These are phyloP conservation scores for Phasianus colchicus DNA, from an alignment of 2,113 vertebrate genomes.

Conservation along the genomic window DNA sequence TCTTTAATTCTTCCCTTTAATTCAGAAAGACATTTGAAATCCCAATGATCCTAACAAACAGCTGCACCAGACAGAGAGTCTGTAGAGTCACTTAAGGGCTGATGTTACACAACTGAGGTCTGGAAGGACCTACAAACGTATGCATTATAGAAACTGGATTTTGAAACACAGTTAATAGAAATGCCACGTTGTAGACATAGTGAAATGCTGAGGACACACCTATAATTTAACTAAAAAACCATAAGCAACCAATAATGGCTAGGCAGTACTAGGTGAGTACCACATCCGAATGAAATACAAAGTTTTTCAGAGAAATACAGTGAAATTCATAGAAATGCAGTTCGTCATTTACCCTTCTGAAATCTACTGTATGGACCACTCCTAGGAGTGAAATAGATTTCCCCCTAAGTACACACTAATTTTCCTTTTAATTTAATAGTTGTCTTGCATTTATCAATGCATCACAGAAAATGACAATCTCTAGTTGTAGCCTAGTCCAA, in stretches of 20 bases:
- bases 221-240: no score
- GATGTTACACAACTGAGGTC: constrained; percentile 35
- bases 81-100: constrained; percentile 23
- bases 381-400: neutral
- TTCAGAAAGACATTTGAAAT: constrained; percentile 62
- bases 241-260: neutral
- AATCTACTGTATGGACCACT: neutral
- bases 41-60: constrained; percentile 52
- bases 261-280: neutral
- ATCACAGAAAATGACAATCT: neutral
- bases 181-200: no score
- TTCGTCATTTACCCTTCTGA: neutral
- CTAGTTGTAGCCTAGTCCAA: neutral
- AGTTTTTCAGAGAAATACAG: neutral
- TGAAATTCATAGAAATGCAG: neutral
- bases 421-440: neutral
- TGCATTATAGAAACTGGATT: constrained; percentile 26
- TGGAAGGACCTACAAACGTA: constrained; percentile 32
- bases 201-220: no score
- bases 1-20: constrained; percentile 57
- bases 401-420: neutral
- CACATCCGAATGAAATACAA: fast-evolving
- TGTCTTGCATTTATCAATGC: neutral
- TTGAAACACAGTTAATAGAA: constrained; percentile 1
- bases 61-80: constrained; percentile 12